Evolutionary conservation across 2,797 vertebrate genomes (phyloP).

Genomic region (Chelidonichthys spinosus): DNA sequence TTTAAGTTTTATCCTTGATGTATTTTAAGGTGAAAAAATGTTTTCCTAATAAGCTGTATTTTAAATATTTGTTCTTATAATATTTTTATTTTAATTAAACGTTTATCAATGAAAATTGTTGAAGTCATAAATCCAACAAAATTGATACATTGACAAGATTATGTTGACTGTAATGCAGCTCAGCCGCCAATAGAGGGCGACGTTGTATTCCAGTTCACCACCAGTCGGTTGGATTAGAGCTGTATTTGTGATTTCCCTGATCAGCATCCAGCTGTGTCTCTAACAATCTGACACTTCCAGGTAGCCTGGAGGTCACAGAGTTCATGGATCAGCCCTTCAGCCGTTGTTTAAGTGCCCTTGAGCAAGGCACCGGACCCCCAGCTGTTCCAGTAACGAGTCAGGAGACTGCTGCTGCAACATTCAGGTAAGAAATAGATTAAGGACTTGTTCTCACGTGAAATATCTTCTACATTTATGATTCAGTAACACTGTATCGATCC

Average conservation of each 20-base stretch:
- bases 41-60: no score
- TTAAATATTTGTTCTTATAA: no score
- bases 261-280: slow-evolving; percentile 9
- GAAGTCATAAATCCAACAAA: neutral
- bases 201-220: neutral
- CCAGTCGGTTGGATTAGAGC: neutral
- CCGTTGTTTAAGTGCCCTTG: neutral
- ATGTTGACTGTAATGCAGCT: neutral
- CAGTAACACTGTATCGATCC: neutral
- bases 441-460: neutral
- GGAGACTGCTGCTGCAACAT: neutral
- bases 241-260: slow-evolving; percentile 8
- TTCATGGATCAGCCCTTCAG: neutral
- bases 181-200: slow-evolving; percentile 26
- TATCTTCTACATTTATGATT: neutral
- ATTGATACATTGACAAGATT: neutral
- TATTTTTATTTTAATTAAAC: neutral
- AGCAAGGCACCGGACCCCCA: neutral
- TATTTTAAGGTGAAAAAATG: neutral
- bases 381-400: neutral
- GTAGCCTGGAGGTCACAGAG: neutral
- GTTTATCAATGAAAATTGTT: neutral
- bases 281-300: neutral
- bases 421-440: neutral
- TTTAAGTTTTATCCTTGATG: no score